Base-by-base conservation (phyloP, 2,113 vertebrate genomes). In the Elephas maximus region DNA sequence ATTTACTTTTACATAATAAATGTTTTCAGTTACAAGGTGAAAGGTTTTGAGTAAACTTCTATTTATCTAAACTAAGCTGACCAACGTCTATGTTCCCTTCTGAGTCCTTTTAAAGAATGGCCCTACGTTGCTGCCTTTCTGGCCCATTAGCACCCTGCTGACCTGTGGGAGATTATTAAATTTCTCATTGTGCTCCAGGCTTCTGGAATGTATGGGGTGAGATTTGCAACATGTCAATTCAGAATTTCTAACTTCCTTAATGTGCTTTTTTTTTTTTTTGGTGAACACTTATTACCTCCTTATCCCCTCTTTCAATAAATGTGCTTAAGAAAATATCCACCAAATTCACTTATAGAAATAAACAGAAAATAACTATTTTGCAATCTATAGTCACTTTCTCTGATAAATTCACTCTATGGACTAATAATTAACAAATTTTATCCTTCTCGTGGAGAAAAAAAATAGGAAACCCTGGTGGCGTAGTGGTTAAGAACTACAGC, bases 321-420 rank as follows among this genome's bases (percentile, higher is more conserved):
- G 17, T 96, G 37, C 77, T 95, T 82, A 96, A 94, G 88, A 95
- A 98, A 98, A 92, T 86, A 93, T 51, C 23, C 41, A 97, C 60
- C 51, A 97, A 94, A 90, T 44, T 96, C 37, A 97, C 83, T 93
- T 88, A 21, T 45, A 98, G 26, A 87, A 97, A 88, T 37, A 83
- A 17, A 88, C 0, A 0, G 9, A 89, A 88, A 92, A 85, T 92
- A 96, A 96, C 91, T 96, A 62, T 94, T 97, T 98, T 96, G 88
- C 79, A 41, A n/a, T 8, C 5, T 88, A 2, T 76, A 96, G n/a
- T 96, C 28, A 92, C 94, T 81, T 97, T 95, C 44, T 92, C 33
- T 5, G 0, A 83, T 30, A 91, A 91, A 96, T 83, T 74, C 87
- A 44, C 9, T 90, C 37, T 8, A 45, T 69, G 10, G 24, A 82